Evolutionary conservation across 2,113 vertebrate species (phyloP), one percentile per base, ranked within the genome.

Genomic region (Odocoileus hemionus): DNA sequence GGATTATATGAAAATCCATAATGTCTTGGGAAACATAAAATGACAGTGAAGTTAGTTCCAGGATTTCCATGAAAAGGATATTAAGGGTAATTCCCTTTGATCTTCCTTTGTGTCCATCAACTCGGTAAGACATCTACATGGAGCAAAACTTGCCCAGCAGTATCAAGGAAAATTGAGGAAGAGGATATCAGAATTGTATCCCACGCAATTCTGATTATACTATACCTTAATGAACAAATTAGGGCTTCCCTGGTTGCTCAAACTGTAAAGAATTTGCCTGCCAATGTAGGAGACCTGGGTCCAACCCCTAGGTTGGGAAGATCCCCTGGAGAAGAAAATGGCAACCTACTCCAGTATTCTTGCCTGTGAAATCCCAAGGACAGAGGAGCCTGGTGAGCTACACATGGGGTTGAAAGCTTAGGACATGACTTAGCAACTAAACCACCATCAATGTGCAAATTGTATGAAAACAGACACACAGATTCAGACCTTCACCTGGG

Each of bases 11-110:
- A 93, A 95, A 47, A 94, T 30, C 28, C 25, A 30, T 58, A 61
- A 90, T 92, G 70, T 45, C 26, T 52, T 52, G 28, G 61, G 74
- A 64, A 84, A 10, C 36, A 91, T 21, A 39, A 95, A 60, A 94
- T 61, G 26, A 26, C 45, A 67, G 28, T 58, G 17, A 96, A 85
- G 14, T 26, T 15, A 14, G 28, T 33, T 74, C 45, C 45, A 80
- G 61, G 21, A 54, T 30, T 85, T 94, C 54, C 28, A 50, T 13
- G 78, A 96, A 85, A 87, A 97, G 47, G 61, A 60, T 60, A 79
- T 85, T 33, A 84, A 92, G 58, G 43, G 17, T 33, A 95, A 94
- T 82, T 85, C 93, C 96, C 86, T 88, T 95, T 79, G 30, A 26
- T 23, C 67, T 97, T 94, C n/a, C 19, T 96, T 89, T 91, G 39